Evolutionary conservation across 2,797 vertebrate species (phyloP).

Genomic region (Rhinogobio ventralis): DNA sequence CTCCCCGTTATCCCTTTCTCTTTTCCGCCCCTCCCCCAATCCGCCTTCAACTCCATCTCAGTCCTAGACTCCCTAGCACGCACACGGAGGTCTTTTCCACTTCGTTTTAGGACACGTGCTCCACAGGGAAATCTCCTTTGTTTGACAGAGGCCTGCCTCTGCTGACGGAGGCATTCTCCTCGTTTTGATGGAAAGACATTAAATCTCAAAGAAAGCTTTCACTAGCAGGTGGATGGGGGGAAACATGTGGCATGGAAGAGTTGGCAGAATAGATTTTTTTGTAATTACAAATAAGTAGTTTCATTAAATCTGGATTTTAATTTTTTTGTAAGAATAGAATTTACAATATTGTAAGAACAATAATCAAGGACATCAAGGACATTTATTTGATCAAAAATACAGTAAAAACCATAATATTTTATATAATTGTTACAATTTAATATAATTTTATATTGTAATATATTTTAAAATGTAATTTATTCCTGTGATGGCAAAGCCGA

Average conservation of each 20-base stretch:
- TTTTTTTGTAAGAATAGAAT: background rate
- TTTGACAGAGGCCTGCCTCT: conserved; percentile 49
- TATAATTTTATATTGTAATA: background rate
- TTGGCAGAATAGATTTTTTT: background rate
- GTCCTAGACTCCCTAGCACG: conserved; percentile 65
- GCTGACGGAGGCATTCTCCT: conserved; percentile 47
- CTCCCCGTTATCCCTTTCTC: conserved; percentile 25
- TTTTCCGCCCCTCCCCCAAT: conserved; percentile 25
- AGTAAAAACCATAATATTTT: background rate
- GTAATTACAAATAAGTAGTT: background rate
- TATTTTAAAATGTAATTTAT: background rate
- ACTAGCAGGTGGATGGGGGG: conserved; percentile 31
- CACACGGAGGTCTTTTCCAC: conserved; percentile 64
- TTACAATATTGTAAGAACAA: background rate
- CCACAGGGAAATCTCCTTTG: conserved; percentile 72
- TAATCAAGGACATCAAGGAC: background rate
- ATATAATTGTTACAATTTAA: background rate
- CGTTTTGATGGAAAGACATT: conserved; percentile 34
- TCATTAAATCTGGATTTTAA: background rate
- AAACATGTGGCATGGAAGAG: conserved; percentile 8
- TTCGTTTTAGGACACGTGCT: conserved; percentile 64
- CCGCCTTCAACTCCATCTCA: conserved; percentile 23
- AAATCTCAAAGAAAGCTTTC: conserved; percentile 48
- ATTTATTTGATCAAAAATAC: background rate
- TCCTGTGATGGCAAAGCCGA: background rate